These are phyloP conservation scores for Hemiscyllium ocellatum DNA, from an alignment of 2,113 vertebrate genomes.

Conservation along the genomic window DNA sequence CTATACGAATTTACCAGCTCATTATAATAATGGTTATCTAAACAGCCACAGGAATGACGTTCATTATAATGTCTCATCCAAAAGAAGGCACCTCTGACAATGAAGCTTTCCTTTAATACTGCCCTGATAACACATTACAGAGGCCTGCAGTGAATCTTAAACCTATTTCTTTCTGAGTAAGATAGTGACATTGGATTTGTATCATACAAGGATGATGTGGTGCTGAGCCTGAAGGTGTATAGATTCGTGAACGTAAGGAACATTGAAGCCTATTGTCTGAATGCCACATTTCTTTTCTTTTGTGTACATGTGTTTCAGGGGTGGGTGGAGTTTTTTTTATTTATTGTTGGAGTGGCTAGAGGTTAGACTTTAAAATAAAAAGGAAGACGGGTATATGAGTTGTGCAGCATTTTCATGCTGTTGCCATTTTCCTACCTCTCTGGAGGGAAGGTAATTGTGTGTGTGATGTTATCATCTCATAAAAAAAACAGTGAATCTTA, in stretches of 20 bases:
- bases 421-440: constrained; percentile 15
- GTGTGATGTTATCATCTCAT: constrained; percentile 7
- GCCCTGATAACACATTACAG: background rate
- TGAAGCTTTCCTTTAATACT: background rate
- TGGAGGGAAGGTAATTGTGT: background rate
- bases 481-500: background rate
- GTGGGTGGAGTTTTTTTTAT: background rate
- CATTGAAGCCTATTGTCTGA: background rate
- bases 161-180: background rate
- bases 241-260: background rate
- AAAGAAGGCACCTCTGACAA: background rate
- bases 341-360: background rate
- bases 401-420: background rate
- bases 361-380: background rate
- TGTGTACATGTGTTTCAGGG: background rate
- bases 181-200: background rate
- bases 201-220: background rate
- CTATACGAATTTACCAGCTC: background rate
- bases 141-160: background rate
- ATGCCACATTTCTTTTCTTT: background rate
- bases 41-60: background rate
- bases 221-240: background rate
- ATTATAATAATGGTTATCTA: background rate
- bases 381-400: background rate
- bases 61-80: background rate